Percentiles rank a stretch among this genome's conserved stretches.
Evolutionary conservation across 2,797 vertebrate species (phyloP).

Genomic region (Allobates femoralis): DNA sequence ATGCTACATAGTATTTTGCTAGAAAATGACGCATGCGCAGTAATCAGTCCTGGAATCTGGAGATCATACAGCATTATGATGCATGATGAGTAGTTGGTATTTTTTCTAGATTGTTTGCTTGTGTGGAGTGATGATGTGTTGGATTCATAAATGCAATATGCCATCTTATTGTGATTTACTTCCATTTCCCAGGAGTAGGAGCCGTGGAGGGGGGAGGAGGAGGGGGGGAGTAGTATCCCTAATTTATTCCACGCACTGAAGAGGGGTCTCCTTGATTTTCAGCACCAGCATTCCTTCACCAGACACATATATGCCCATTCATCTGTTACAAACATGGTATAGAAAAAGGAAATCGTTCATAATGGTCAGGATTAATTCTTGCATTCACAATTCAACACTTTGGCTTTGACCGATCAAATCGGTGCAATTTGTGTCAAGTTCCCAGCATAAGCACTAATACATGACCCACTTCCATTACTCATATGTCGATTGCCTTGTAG

Average conservation of each 20-base stretch:
- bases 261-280: conserved; percentile 22
- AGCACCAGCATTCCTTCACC: neutral
- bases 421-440: conserved; percentile 1
- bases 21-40: conserved; percentile 48
- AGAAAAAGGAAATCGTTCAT: neutral
- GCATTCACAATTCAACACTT: neutral
- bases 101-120: conserved; percentile 41
- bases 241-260: conserved; percentile 10
- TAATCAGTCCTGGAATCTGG: neutral
- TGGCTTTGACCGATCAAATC: conserved; percentile 7
- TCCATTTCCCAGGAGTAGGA: neutral
- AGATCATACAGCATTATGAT: conserved; percentile 37
- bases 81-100: conserved; percentile 38
- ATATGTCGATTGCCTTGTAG: neutral
- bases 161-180: neutral
- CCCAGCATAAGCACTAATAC: neutral
- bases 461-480: neutral
- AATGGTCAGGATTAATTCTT: neutral
- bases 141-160: neutral
- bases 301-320: neutral
- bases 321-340: neutral
- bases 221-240: conserved; percentile 5
- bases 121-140: conserved; percentile 31
- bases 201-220: conserved; percentile 12
- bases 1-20: neutral